Conservation (phyloP, 2,797 vertebrate species). For the Cuculus canorus region DNA sequence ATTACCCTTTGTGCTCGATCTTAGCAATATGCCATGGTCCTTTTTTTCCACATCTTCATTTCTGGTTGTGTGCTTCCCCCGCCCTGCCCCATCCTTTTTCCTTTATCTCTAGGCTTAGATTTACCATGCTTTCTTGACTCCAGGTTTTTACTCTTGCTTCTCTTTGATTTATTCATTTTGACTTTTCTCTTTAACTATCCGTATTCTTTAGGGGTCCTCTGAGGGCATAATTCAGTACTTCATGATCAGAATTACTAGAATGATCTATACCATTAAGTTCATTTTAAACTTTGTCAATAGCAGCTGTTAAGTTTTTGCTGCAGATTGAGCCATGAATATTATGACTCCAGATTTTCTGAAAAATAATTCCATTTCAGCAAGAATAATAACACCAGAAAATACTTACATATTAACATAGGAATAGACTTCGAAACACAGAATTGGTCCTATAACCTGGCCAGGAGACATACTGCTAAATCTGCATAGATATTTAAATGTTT, state of each 20-base stretch:
- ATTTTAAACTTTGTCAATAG: constrained; percentile 39
- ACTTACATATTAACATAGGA: neutral
- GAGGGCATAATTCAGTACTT: constrained; percentile 37
- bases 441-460: neutral
- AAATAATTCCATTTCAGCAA: neutral
- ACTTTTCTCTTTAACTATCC: constrained; percentile 20
- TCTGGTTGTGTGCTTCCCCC: neutral
- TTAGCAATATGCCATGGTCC: neutral
- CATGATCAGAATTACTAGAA: constrained; percentile 36
- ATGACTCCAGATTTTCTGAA: neutral
- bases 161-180: constrained; percentile 61
- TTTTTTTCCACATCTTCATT: neutral
- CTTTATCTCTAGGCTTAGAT: constrained; percentile 51
- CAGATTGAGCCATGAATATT: neutral
- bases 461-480: neutral
- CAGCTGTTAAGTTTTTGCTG: neutral
- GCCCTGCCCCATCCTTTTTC: neutral
- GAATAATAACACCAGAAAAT: neutral
- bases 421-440: neutral
- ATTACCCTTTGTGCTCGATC: neutral
- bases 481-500: neutral
- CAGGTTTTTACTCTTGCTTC: constrained; percentile 29
- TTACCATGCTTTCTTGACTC: constrained; percentile 36
- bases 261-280: constrained; percentile 19
- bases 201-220: constrained; percentile 27